Evolutionary conservation across 2,113 vertebrate species (phyloP), one percentile per base, ranked within the genome.

Genomic region (Rhegmatorhina hoffmannsi): DNA sequence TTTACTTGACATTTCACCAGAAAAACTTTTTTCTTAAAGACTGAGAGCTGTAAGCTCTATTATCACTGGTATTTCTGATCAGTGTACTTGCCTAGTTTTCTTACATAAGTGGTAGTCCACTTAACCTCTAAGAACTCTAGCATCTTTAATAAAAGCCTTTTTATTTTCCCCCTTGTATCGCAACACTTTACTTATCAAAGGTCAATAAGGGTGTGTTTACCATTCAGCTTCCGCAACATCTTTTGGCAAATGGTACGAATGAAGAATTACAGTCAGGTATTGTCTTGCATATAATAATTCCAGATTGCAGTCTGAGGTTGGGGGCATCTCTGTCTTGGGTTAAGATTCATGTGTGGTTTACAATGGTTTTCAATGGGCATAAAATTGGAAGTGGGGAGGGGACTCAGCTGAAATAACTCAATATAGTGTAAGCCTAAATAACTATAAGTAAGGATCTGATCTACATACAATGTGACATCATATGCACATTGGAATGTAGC

Each of bases 101-200:
- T 72, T 55, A 90, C 96, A 97, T 94, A 97, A 97, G 94, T 68
- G 78, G 64, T 49, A 63, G 70, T 25, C 76, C 81, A 84, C 59
- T 50, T 82, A 93, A 86, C 73, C 73, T 92, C 76, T 76, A 28
- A 50, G 60, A 80, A 55, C 29, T 81, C 86, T 11, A 91, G 33
- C 55, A 95, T 43, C 89, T 79, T 70, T 69, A 84, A 84, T 88
- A 95, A 89, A 92, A 91, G 46, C 5, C 74, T 84, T 12, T 2
- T 84, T 49, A 36, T 88, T 95, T 93, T 84, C 72, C 74, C 21
- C 47, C 19, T 90, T 40, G 0, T 92, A 90, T 85, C 50, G 72
- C 1, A 31, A 56, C 75, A 58, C 53, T 62, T 87, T 70, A 53
- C 43, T 69, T 33, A 49, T 78, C 94, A 96, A 83, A 94, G 87